Conservation (phyloP, 2,888 invertebrate genomes). For the Spisula solida region DNA sequence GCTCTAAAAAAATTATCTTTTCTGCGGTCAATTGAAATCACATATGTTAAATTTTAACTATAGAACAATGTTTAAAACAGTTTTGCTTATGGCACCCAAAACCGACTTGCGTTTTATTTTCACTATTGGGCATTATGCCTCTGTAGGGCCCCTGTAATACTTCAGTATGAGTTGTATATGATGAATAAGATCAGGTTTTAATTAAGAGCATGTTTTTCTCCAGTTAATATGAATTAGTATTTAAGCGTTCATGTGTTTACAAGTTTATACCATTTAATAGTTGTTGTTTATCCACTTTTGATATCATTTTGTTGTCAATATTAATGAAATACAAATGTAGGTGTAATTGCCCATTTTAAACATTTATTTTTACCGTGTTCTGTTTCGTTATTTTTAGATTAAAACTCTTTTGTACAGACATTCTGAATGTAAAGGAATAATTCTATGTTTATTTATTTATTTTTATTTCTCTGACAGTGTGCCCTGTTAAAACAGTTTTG, state of each 20-base stretch:
- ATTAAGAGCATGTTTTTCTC: not conserved
- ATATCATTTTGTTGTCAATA: not conserved
- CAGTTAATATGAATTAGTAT: not conserved
- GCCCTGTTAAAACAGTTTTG: not conserved
- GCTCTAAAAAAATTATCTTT: no score
- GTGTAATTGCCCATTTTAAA: not conserved
- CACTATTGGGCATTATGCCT: no score
- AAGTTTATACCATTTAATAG: not conserved
- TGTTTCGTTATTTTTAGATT: not conserved
- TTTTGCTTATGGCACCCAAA: no score
- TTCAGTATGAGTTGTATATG: not conserved
- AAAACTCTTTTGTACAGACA: no score
- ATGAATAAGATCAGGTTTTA: not conserved
- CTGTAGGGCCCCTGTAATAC: no score
- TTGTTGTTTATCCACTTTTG: not conserved
- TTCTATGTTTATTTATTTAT: not conserved
- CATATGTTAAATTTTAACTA: no score
- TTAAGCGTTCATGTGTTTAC: not conserved
- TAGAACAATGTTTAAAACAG: no score
- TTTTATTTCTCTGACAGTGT: not conserved
- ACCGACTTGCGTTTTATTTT: no score
- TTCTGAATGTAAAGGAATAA: not conserved
- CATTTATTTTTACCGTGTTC: not conserved
- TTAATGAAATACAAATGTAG: not conserved
- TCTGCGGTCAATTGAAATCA: no score